A percentile compares a stretch with the other conserved stretches of the same genome.
These are phyloP conservation scores for Triplophysa siluroides DNA, from an alignment of 2,113 vertebrate species.

Conservation along the genomic window DNA sequence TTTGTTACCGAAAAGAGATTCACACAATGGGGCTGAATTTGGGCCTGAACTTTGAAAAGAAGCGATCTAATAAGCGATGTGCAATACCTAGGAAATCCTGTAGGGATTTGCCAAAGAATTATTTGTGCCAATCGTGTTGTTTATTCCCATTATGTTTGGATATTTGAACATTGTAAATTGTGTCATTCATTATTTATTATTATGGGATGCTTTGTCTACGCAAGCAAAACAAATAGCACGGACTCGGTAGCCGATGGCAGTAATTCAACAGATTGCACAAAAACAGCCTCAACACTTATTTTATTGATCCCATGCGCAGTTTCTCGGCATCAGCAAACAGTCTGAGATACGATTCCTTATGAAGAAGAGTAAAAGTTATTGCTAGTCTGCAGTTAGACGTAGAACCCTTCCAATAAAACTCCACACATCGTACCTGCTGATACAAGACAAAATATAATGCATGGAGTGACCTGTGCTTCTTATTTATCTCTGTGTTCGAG, in stretches of 20 bases:
- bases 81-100: too few species aligned
- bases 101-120: too few species aligned
- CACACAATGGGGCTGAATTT: slow-evolving; percentile 43
- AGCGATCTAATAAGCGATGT: neutral
- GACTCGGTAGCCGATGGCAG: neutral
- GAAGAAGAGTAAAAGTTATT: neutral
- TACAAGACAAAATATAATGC: too few species aligned
- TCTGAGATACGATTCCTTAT: neutral
- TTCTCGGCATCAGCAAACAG: neutral
- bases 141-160: too few species aligned
- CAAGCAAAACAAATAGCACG: neutral
- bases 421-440: neutral
- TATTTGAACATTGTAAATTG: slow-evolving; percentile 9
- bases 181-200: neutral
- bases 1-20: slow-evolving; percentile 58
- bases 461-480: too few species aligned
- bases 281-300: neutral
- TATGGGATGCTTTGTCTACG: neutral
- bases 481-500: too few species aligned
- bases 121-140: too few species aligned
- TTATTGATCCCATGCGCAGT: neutral
- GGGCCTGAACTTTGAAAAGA: neutral
- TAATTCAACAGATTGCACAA: neutral
- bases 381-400: neutral
- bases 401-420: neutral